Evolutionary conservation across 2,113 vertebrate species (phyloP).

Genomic region (Pelecanoides urinatrix): DNA sequence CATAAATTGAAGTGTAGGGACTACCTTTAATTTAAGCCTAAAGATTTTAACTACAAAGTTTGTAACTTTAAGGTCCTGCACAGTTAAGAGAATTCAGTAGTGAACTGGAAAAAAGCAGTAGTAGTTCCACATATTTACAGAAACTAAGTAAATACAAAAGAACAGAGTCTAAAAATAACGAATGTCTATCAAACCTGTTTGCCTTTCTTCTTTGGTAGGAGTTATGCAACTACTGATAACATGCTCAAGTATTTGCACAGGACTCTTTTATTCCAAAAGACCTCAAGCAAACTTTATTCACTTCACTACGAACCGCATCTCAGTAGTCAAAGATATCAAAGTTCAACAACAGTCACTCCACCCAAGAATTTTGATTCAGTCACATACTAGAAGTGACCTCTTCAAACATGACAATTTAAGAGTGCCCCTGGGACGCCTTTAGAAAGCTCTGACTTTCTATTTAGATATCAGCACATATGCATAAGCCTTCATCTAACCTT

Average conservation of each 20-base stretch:
- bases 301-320: not conserved
- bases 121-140: not conserved
- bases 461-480: not conserved
- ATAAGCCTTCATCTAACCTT: not conserved
- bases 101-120: not conserved
- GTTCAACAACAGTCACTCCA: not conserved
- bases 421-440: not conserved
- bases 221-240: not conserved
- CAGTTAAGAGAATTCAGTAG: not conserved
- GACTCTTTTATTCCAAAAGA: not conserved
- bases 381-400: not conserved
- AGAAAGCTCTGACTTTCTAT: not conserved
- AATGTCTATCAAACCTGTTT: not conserved
- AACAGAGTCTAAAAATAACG: not conserved
- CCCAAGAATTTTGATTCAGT: not conserved
- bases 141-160: not conserved
- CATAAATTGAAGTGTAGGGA: not conserved
- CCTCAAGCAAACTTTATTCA: not conserved
- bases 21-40: not conserved
- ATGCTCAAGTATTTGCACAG: not conserved
- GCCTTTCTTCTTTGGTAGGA: not conserved
- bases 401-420: not conserved
- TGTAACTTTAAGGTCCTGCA: not conserved
- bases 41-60: not conserved
- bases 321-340: not conserved